Evolutionary conservation across 2,888 invertebrate genomes (phyloP), one percentile per base, ranked within the genome.

Genomic region (Ganaspis brasiliensis): DNA sequence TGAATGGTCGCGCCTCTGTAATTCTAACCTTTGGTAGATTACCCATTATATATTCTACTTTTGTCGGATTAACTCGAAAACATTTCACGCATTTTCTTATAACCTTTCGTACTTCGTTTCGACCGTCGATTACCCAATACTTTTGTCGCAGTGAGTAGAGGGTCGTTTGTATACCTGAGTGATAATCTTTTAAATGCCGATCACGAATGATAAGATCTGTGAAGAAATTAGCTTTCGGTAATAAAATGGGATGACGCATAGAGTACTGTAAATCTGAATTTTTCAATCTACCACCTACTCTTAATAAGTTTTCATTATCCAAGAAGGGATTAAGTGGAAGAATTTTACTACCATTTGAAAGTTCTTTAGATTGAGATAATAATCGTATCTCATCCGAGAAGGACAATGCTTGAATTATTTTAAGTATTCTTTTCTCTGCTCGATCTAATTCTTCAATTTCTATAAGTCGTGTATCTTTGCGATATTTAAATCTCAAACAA

Each of bases 121-220:
- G n/a, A n/a, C n/a, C n/a, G n/a, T n/a, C n/a, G n/a, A 35, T 35
- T 12, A 81, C 16, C 88, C 87, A 88, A 76, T 82, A 86, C 61
- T 63, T 72, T 14, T 73, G 74, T 5, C 82, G 49, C 1, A 84
- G 49, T n/a, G n/a, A n/a, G n/a, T n/a, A n/a, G 14, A 87, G 35
- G 0, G 85, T 85, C 0, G 80, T 59, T 78, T 86, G 87, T n/a
- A 78, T 61, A 0, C 88, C 86, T 0, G 84, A 76, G 63, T 88
- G 87, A 19, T 82, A 59, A 35, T 82, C 63, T 6, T 49, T 56
- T 21, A 72, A 16, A 70, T 87, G 85, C 24, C 63, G 74, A 24
- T 85, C 75, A 9, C 73, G 74, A n/a, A 87, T 83, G 4, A 87
- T 80, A 1, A 86, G 70, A 12, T 81, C 79, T 63, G 89, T 86